phyloP scores from a whole-genome alignment of 2,113 vertebrate genomes.

The Lycocorax pyrrhopterus region DNA sequence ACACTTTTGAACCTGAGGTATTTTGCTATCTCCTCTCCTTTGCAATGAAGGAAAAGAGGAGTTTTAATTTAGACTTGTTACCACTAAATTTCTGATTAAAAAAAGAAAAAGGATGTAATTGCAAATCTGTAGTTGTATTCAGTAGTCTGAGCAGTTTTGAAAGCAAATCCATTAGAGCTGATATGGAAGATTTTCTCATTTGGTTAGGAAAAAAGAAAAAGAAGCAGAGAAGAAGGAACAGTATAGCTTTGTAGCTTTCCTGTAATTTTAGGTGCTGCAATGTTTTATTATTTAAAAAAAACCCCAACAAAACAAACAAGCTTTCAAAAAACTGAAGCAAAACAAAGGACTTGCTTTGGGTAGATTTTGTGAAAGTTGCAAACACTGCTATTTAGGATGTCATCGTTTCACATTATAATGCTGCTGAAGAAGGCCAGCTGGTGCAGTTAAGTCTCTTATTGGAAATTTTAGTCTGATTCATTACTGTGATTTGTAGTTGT shows the following conservation, averaged over 20 bases:
- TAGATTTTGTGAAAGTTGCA: constrained; percentile 10
- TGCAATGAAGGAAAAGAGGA: background rate
- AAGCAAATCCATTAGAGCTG: background rate
- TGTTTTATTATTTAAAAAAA: background rate
- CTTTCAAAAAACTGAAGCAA: background rate
- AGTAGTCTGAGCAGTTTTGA: background rate
- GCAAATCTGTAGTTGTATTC: background rate
- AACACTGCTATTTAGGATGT: constrained; percentile 41
- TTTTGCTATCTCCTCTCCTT: background rate
- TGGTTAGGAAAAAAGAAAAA: background rate
- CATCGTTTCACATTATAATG: constrained; percentile 52
- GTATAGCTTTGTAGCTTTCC: background rate
- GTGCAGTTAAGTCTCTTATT: constrained; percentile 62
- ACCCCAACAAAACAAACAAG: background rate
- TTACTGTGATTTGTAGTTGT: constrained; percentile 73
- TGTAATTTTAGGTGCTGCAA: background rate
- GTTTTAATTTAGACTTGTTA: background rate
- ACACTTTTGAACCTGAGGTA: background rate
- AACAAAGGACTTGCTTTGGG: constrained; percentile 19
- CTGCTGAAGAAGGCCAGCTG: constrained; percentile 67
- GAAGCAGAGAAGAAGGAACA: background rate
- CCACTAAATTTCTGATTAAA: background rate
- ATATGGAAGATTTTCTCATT: background rate
- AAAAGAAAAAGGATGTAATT: background rate
- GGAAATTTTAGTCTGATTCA: constrained; percentile 73